These are phyloP conservation scores for Sphecodes monilicornis DNA, from an alignment of 2,888 invertebrate species.

Conservation along the genomic window DNA sequence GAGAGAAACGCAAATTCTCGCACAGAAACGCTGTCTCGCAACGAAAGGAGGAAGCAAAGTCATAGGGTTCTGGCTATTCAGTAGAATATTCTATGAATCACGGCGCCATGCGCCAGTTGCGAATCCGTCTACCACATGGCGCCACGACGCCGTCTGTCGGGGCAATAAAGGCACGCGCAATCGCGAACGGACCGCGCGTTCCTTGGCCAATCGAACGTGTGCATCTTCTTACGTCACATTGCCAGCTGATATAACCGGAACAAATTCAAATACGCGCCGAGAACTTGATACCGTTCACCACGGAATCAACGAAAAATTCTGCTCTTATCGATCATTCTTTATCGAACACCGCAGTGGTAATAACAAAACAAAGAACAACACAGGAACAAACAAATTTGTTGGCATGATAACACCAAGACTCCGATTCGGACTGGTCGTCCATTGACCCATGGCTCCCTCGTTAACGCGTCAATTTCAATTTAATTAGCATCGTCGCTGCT, in stretches of 20 bases:
- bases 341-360: background rate
- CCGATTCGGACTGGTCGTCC: background rate
- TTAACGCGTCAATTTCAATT: slow-evolving; percentile 10
- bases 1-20: background rate
- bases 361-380: background rate
- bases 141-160: slow-evolving; percentile 38
- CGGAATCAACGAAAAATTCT: slow-evolving; percentile 4
- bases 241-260: slow-evolving; percentile 69
- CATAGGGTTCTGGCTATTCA: background rate
- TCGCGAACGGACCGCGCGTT: slow-evolving; percentile 49
- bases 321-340: background rate
- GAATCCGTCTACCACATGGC: slow-evolving; percentile 34
- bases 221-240: slow-evolving; percentile 60
- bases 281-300: slow-evolving; percentile 23
- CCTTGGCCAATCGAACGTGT: slow-evolving; percentile 50
- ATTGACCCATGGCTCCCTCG: slow-evolving; percentile 13
- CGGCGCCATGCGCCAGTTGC: slow-evolving; percentile 47
- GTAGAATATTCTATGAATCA: slow-evolving; percentile 28
- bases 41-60: background rate
- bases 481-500: slow-evolving; percentile 2
- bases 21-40: background rate
- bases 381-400: background rate
- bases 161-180: slow-evolving; percentile 46
- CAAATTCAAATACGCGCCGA: slow-evolving; percentile 57
- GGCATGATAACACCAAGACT: background rate